phyloP scores from a whole-genome alignment of 2,888 invertebrate genomes.

The Nymphalis c-album region DNA sequence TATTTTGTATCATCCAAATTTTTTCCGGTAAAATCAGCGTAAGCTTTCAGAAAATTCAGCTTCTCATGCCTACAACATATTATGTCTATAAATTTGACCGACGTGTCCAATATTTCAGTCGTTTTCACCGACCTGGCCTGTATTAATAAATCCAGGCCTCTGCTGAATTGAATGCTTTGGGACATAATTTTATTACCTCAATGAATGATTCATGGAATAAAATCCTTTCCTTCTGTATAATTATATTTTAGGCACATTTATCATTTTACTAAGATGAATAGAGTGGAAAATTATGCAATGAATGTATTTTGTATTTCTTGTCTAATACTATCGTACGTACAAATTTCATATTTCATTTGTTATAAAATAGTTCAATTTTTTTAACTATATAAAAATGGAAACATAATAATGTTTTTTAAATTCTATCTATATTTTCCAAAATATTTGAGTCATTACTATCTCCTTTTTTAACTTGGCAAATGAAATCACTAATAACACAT shows the following conservation, averaged over 20 bases:
- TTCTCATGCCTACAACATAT: conserved; percentile 71
- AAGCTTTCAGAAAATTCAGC: conserved; percentile 68
- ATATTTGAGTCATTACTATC: too few species aligned
- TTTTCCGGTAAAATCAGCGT: conserved; percentile 66
- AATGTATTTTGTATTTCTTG: too few species aligned
- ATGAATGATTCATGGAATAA: conserved; percentile 23
- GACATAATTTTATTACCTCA: conserved; percentile 35
- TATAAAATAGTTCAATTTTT: too few species aligned
- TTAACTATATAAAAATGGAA: too few species aligned
- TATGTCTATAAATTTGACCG: conserved; percentile 78
- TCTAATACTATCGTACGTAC: too few species aligned
- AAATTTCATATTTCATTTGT: too few species aligned
- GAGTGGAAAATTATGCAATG: too few species aligned
- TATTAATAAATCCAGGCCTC: conserved; percentile 64
- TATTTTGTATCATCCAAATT: conserved; percentile 53
- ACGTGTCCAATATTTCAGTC: conserved; percentile 77
- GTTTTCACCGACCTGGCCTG: conserved; percentile 73
- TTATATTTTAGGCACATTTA: not conserved
- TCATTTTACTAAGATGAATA: too few species aligned
- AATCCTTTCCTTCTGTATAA: not conserved
- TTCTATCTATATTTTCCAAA: too few species aligned
- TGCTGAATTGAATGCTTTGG: conserved; percentile 39
- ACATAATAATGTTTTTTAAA: too few species aligned
- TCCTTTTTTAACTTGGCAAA: too few species aligned
- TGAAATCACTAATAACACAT: too few species aligned